Evolutionary conservation across 2,797 vertebrate genomes (phyloP).

Genomic region (Varecia variegata): DNA sequence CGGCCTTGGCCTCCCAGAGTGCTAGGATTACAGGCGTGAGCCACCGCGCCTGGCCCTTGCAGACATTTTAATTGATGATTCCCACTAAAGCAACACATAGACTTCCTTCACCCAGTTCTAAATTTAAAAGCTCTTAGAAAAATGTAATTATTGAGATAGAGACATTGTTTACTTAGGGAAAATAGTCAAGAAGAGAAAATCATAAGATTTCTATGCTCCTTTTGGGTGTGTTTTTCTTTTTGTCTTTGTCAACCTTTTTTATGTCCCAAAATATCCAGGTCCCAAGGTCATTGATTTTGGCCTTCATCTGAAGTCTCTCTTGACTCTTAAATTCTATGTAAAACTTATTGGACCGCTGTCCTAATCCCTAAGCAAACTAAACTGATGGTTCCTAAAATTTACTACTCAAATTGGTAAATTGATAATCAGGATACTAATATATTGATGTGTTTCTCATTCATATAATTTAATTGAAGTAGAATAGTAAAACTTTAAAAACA

Average conservation of each 20-base stretch:
- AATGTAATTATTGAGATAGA: neutral
- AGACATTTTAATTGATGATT: neutral
- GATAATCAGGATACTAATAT: neutral
- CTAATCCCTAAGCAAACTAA: neutral
- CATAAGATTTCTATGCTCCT: neutral
- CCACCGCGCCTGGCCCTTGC: neutral
- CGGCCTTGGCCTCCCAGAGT: too few species aligned
- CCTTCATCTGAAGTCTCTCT: neutral
- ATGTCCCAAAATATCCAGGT: neutral
- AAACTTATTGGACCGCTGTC: neutral
- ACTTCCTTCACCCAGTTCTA: neutral
- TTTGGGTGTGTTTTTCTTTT: neutral
- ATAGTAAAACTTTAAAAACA: neutral
- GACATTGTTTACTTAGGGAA: neutral
- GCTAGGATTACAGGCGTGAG: too few species aligned
- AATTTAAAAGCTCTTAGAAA: slow-evolving; percentile 7
- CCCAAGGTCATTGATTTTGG: neutral
- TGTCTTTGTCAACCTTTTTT: neutral
- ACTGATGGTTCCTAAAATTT: neutral
- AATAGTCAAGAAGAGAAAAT: neutral
- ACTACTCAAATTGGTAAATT: neutral
- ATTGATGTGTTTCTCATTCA: neutral
- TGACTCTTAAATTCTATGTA: neutral
- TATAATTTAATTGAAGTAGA: neutral
- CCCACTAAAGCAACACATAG: neutral